phyloP scores from a whole-genome alignment of 2,888 invertebrate genomes.

The Dryobotodes eremita region DNA sequence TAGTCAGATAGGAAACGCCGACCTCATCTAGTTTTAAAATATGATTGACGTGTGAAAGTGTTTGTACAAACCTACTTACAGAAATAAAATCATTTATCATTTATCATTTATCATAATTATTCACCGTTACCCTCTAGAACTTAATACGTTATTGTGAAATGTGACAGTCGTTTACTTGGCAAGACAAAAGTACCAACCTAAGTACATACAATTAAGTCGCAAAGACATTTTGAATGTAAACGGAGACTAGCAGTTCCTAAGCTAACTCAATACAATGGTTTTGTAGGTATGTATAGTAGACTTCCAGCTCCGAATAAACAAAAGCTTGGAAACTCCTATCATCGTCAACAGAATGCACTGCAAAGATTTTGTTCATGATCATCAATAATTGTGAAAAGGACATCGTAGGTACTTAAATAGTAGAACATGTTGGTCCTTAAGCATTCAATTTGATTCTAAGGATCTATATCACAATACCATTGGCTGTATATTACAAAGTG shows the following conservation, averaged over 20 bases:
- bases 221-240: constrained; percentile 5
- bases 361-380: background rate
- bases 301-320: background rate
- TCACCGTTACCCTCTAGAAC: constrained; percentile 3
- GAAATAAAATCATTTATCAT: no score
- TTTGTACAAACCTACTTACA: no score
- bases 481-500: constrained; percentile 30
- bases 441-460: background rate
- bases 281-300: no score
- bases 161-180: constrained; percentile 9
- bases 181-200: background rate
- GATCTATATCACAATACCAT: background rate
- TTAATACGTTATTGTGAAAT: constrained; percentile 32
- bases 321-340: background rate
- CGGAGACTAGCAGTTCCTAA: background rate
- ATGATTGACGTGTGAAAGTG: no score
- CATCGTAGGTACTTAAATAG: no score
- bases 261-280: background rate
- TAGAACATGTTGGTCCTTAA: background rate
- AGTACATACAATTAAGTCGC: background rate
- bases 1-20: no score
- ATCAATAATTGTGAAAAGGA: background rate
- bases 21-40: no score
- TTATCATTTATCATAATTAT: no score
- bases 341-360: background rate